A percentile compares a stretch with the other conserved stretches of the same genome.
Conservation (phyloP, 2,113 vertebrate species). For the Seriola dumerili region DNA sequence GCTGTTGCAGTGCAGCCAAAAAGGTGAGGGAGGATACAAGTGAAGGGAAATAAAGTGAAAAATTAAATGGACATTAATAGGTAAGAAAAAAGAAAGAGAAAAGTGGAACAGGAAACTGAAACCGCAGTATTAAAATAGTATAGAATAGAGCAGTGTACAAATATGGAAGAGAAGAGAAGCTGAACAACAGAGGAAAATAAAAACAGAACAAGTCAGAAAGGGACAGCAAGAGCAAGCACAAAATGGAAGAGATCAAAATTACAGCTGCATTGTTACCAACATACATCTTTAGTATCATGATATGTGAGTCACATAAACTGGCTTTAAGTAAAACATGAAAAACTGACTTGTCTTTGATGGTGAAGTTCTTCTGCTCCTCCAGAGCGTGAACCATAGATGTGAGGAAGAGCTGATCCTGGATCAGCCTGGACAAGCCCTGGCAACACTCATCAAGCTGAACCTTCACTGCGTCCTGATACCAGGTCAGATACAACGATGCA, state of each 20-base stretch:
- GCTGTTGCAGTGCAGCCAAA: no score
- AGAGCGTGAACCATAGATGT: conserved; percentile 77
- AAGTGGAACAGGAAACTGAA: neutral
- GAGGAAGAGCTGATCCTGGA: conserved; percentile 75
- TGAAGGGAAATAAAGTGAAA: no score
- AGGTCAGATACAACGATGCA: conserved; percentile 18
- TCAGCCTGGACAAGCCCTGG: conserved; percentile 66
- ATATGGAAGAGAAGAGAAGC: neutral
- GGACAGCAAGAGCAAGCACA: no score
- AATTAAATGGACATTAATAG: neutral
- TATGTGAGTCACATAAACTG: neutral
- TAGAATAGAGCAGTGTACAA: neutral
- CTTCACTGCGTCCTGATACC: conserved; percentile 60
- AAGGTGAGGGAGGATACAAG: no score
- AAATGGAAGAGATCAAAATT: no score
- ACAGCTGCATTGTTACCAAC: neutral
- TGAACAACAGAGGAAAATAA: neutral
- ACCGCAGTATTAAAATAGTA: neutral
- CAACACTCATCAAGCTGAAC: conserved; percentile 65
- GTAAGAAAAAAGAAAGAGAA: neutral
- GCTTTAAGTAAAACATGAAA: neutral
- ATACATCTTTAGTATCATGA: neutral
- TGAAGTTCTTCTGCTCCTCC: conserved; percentile 80
- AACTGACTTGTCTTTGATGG: conserved; percentile 76
- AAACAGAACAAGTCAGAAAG: no score